Base-by-base conservation (phyloP, 2,113 vertebrate genomes). In the Mirza zaza region DNA sequence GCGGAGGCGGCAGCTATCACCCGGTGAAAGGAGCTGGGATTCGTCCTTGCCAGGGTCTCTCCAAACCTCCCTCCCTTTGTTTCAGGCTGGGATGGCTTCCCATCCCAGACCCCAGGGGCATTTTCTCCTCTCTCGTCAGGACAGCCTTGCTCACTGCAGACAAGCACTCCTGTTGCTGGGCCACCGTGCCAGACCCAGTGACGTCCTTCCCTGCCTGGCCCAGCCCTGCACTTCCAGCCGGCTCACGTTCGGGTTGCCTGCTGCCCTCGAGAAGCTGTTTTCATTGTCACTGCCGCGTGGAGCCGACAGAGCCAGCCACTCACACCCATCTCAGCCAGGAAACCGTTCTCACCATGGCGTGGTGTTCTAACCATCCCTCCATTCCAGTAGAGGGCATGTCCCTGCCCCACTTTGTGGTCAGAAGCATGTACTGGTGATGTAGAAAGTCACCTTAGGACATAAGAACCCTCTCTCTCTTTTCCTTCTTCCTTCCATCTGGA, bases 141-240 rank as follows among this genome's bases (percentile, higher is more conserved):
- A 61, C 32, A 1, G 14, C 7, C 0, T 3, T 0, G 10, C 50
- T 34, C 1, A 0, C 4, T 42, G 9, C 13, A 45, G 42, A 52
- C 61, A 8, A 8, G 71, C n/a, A 25, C 45, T 27, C 50, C 70
- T 48, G 29, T 23, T 8, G 52, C 15, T 3, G 14, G 10, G 11
- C 23, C 5, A 5, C 1, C 0, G 21, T 1, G 1, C 73, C 79
- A 79, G 86, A 27, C 21, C 13, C 10, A 13, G 82, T 0, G 27
- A 34, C 17, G 6, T 59, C 68, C 87, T 21, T 48, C 9, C 13
- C 36, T 6, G 57, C 23, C 42, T 1, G 4, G 8, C 57, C 81
- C 52, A 21, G 75, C 11, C n/a, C 70, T 61, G 77, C 0, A 1
- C 8, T 21, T 23, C 57, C 20, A 27, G 52, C 11, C 0, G 0